These are phyloP conservation scores for Brachyistius frenatus DNA, from an alignment of 2,113 vertebrate species.

Conservation along the genomic window DNA sequence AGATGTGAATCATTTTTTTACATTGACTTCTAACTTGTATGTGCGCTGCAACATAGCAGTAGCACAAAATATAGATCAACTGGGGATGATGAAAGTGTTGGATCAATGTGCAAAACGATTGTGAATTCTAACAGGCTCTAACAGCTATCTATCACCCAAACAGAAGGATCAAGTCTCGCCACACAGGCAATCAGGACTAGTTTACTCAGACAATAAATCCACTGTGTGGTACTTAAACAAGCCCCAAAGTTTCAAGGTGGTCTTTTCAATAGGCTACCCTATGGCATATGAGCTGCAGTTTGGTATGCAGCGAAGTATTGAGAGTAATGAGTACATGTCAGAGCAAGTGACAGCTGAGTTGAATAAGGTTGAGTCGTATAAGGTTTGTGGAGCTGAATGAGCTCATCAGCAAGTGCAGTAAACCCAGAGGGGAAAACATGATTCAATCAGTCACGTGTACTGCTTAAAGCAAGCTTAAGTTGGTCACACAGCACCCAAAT, in stretches of 20 bases:
- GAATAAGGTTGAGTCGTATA: neutral
- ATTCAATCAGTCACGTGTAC: neutral
- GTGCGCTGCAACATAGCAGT: neutral
- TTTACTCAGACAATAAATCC: neutral
- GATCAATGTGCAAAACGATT: too few species aligned
- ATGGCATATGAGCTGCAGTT: neutral
- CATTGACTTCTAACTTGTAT: neutral
- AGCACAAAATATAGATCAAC: neutral
- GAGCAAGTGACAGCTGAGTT: conserved; percentile 8
- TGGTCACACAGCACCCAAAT: neutral
- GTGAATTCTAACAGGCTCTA: neutral
- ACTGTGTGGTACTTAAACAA: neutral
- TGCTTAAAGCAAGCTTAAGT: neutral
- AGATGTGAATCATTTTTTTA: too few species aligned
- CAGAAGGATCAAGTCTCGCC: neutral
- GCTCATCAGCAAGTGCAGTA: conserved; percentile 10
- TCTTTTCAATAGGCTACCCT: conserved; percentile 3
- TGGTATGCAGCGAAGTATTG: conserved; percentile 1
- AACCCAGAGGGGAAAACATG: neutral
- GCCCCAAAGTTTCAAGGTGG: neutral
- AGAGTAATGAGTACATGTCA: neutral
- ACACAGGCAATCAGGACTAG: conserved; percentile 4
- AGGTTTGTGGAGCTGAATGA: neutral
- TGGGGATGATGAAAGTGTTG: too few species aligned
- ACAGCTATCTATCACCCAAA: neutral